Evolutionary conservation across 2,888 invertebrate species (phyloP), one percentile per base, ranked within the genome.

Genomic region (Lasioglossum zephyrum): DNA sequence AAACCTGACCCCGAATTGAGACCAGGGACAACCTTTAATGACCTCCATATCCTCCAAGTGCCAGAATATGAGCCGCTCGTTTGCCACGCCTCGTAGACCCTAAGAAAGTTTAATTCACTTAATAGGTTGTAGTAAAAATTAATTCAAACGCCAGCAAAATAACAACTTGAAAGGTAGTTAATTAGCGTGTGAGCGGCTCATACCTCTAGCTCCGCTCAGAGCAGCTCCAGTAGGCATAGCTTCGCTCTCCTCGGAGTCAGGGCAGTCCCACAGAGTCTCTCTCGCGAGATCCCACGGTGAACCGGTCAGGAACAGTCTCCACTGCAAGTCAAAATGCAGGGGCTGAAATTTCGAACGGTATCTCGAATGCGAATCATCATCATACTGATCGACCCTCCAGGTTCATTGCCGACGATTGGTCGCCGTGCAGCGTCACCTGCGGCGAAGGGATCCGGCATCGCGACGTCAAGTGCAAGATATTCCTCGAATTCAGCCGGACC

Each of bases 401-500:
- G 94, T 99, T 98, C 96, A 97, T 99, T 93, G 97, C 98, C 87
- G 98, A 98, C 85, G 98, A 98, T 79, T 99, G 99, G 99, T 97
- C 98, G 2, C 97, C 98, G 0, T 99, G 99, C 96, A 98, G 98
- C 92, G 98, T 97, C 0, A 97, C 98, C 0, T 99, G 99, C 94
- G 99, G 99, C 0, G 98, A 98, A 94, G 99, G 99, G 0, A 96
- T 97, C 91, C 96, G 97, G n/a, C 97, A 97, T 88, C 97, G 99
- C 53, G 97, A 97, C 91, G 99, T 99, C n/a, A 97, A 98, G 91
- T 99, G 99, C 96, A 98, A 98, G 96, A 99, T 99, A 92, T 99
- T 98, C 95, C 96, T 99, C 86, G 98, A 98, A 95, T 99, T 98
- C 95, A 98, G 98, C 82, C 96, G 97, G 90, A 98, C 98, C 0